phyloP scores from a whole-genome alignment of 2,888 invertebrate genomes.

The Gortyna flavago region DNA sequence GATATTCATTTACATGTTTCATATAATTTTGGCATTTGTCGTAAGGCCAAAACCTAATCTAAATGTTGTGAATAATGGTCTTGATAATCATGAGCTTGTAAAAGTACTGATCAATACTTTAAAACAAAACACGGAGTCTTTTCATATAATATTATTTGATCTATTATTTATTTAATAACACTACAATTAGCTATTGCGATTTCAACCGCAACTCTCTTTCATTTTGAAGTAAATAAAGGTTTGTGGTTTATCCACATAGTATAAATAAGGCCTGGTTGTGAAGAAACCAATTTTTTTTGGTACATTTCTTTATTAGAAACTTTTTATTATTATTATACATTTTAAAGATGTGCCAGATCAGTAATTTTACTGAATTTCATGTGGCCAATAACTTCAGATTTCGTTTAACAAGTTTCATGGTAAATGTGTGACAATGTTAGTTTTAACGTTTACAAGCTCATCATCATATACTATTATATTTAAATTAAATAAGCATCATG shows the following conservation, averaged over 20 bases:
- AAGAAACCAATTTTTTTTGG: not conserved
- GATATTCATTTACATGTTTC: constrained; percentile 37
- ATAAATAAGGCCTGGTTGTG: not conserved
- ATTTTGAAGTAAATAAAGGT: not conserved
- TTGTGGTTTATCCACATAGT: not conserved
- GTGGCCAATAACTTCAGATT: not conserved
- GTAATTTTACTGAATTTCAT: not conserved
- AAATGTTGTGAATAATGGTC: constrained; percentile 45
- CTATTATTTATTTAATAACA: constrained; percentile 6
- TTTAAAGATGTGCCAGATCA: not conserved
- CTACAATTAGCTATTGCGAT: constrained; percentile 5
- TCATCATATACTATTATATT: constrained; percentile 55
- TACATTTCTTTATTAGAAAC: no score
- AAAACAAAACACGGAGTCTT: constrained; percentile 38
- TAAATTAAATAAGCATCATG: constrained; percentile 65
- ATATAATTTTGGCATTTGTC: constrained; percentile 32
- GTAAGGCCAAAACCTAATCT: constrained; percentile 35
- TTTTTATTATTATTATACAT: no score
- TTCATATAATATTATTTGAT: constrained; percentile 13
- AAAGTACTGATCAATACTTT: constrained; percentile 63
- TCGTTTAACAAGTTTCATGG: not conserved
- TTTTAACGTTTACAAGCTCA: constrained; percentile 65
- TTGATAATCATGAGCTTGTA: constrained; percentile 65
- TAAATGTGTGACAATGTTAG: constrained; percentile 7
- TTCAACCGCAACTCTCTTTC: not conserved